phyloP scores from a whole-genome alignment of 2,797 vertebrate species.

The Pseudocheirus occidentalis region DNA sequence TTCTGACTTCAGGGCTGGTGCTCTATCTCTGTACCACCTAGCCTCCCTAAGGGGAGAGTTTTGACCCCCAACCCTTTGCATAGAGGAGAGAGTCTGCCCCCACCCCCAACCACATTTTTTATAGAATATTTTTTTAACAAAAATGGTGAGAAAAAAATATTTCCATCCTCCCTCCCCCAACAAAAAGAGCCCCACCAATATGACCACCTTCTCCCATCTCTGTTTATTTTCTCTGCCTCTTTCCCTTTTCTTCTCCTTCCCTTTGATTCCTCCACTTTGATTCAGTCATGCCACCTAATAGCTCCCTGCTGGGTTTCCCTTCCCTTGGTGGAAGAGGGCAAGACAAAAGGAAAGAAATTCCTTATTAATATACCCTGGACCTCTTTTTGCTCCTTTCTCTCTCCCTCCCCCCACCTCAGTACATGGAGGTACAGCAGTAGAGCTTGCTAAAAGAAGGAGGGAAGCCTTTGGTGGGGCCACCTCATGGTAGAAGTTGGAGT shows the following conservation, averaged over 20 bases:
- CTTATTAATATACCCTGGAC: not conserved
- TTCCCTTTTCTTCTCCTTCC: not conserved
- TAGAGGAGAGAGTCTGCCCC: constrained; percentile 72
- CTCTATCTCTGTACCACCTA: too few species aligned
- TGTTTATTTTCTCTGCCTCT: not conserved
- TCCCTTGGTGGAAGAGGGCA: not conserved
- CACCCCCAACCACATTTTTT: constrained; percentile 82
- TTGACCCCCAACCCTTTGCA: constrained; percentile 76
- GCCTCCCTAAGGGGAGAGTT: not conserved
- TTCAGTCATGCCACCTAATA: not conserved
- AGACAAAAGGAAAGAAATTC: too few species aligned
- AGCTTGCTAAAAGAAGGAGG: constrained; percentile 72
- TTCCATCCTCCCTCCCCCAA: constrained; percentile 46
- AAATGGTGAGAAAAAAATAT: constrained; percentile 76
- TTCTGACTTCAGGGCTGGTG: too few species aligned
- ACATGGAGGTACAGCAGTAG: constrained; percentile 70
- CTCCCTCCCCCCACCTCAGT: constrained; percentile 24
- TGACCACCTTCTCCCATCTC: not conserved
- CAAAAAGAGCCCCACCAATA: constrained; percentile 4
- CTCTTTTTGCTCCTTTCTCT: not conserved
- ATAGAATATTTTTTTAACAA: constrained; percentile 83
- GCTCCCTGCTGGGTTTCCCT: not conserved
- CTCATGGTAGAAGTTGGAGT: constrained; percentile 63
- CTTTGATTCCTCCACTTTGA: not conserved
- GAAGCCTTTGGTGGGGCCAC: constrained; percentile 40